These are phyloP conservation scores for Drosophila nikananu DNA, from an alignment of 1,140 invertebrate species.

Conservation along the genomic window DNA sequence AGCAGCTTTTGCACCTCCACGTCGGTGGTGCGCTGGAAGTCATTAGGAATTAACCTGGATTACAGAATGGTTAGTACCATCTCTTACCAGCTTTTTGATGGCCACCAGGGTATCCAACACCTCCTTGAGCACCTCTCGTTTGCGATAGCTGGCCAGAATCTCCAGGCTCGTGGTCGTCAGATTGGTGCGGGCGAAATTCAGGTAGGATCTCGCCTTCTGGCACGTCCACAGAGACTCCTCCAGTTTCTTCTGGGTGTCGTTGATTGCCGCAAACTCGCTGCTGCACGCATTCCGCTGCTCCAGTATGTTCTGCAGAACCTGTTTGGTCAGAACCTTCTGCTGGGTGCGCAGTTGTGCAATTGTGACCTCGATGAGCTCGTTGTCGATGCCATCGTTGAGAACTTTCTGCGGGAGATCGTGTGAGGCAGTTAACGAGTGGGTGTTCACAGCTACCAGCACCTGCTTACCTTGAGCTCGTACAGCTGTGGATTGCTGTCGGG, in stretches of 20 bases:
- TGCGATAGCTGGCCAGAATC: slow-evolving; percentile 94
- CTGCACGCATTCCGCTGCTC: slow-evolving; percentile 95
- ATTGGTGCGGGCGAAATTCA: slow-evolving; percentile 91
- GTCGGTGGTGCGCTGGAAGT: slow-evolving; percentile 90
- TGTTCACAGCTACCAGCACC: slow-evolving; percentile 12
- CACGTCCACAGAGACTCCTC: slow-evolving; percentile 90
- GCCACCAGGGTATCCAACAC: slow-evolving; percentile 92
- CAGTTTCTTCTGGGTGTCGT: slow-evolving; percentile 90
- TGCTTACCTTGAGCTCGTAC: slow-evolving; percentile 88
- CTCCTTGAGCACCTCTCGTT: slow-evolving; percentile 92
- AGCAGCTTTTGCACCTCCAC: slow-evolving; percentile 92
- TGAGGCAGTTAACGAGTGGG: background rate
- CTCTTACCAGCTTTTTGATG: slow-evolving; percentile 90
- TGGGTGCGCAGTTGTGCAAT: slow-evolving; percentile 90
- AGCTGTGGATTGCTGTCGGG: slow-evolving; percentile 88
- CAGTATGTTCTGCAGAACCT: slow-evolving; percentile 95
- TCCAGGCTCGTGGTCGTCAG: slow-evolving; percentile 94
- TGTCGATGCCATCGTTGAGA: slow-evolving; percentile 87
- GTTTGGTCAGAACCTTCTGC: slow-evolving; percentile 94
- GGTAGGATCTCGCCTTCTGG: slow-evolving; percentile 89
- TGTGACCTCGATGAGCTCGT: slow-evolving; percentile 89
- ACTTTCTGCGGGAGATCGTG: slow-evolving; percentile 86
- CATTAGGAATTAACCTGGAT: background rate
- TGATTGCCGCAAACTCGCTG: slow-evolving; percentile 92
- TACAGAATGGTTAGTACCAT: rapidly evolving